Conservation (phyloP, 2,888 invertebrate genomes). For the Cheilosia impressa region DNA sequence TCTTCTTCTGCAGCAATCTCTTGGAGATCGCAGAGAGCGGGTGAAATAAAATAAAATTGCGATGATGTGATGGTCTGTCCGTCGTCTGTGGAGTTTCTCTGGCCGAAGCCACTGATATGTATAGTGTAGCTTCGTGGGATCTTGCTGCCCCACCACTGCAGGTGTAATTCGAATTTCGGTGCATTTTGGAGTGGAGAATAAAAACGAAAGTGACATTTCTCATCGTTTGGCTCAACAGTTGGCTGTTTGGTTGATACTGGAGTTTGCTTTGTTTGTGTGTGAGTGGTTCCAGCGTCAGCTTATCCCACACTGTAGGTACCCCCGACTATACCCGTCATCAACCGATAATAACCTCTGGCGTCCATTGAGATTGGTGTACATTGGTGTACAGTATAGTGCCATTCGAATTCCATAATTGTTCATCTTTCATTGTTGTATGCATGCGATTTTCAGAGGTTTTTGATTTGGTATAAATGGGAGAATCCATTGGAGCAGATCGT, state of each 20-base stretch:
- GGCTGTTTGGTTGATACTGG: constrained; percentile 49
- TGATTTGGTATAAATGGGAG: constrained; percentile 84
- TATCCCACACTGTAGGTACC: constrained; percentile 54
- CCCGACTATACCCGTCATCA: constrained; percentile 42
- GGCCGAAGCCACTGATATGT: constrained; percentile 35
- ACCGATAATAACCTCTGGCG: constrained; percentile 69
- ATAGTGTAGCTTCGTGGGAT: constrained; percentile 56
- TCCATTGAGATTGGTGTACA: constrained; percentile 43
- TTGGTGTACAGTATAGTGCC: constrained; percentile 52
- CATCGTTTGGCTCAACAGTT: constrained; percentile 58
- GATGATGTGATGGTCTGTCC: constrained; percentile 58
- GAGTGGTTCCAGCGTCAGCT: constrained; percentile 39
- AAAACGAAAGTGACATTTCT: constrained; percentile 74
- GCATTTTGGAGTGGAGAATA: constrained; percentile 66
- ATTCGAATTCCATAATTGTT: constrained; percentile 63
- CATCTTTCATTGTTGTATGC: constrained; percentile 71
- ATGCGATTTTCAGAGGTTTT: constrained; percentile 66
- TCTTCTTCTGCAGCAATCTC: constrained; percentile 58
- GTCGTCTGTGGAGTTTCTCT: constrained; percentile 65
- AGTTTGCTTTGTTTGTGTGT: constrained; percentile 59
- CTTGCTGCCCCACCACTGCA: constrained; percentile 62
- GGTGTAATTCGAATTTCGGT: constrained; percentile 71
- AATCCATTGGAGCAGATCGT: constrained; percentile 82
- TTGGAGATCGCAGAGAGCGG: constrained; percentile 66
- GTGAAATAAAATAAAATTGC: constrained; percentile 66